Percentiles rank a stretch among this genome's conserved stretches.
Conservation (phyloP, 2,888 invertebrate genomes). For the Ormia ochracea region DNA sequence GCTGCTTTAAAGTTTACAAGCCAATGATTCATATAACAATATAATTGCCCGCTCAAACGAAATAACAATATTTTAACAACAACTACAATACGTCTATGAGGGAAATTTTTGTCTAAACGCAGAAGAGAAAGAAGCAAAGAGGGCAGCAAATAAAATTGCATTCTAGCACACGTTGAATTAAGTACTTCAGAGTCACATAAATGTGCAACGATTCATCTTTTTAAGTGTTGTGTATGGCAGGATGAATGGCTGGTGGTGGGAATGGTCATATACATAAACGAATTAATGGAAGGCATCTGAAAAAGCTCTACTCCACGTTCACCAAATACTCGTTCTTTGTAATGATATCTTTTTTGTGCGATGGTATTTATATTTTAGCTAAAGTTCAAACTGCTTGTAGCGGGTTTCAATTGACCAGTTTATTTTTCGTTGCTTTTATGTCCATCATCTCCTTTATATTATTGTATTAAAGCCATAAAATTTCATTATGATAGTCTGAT, state of each 20-base stretch:
- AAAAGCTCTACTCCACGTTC: constrained; percentile 1
- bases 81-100: constrained; percentile 22
- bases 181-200: constrained; percentile 34
- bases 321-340: constrained; percentile 22
- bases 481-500: constrained; percentile 44
- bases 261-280: background rate
- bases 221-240: constrained; percentile 8
- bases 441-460: constrained; percentile 16
- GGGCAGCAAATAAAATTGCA: background rate
- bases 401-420: background rate
- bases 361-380: constrained; percentile 13
- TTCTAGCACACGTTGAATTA: constrained; percentile 43
- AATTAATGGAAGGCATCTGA: constrained; percentile 20
- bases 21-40: constrained; percentile 28
- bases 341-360: constrained; percentile 30
- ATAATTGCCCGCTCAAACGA: constrained; percentile 50
- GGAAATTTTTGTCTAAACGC: background rate
- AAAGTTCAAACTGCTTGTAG: background rate
- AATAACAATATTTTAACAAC: constrained; percentile 37
- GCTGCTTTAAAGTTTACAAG: background rate
- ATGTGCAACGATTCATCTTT: constrained; percentile 26
- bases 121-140: background rate
- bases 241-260: background rate
- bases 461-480: constrained; percentile 44
- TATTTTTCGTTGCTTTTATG: background rate